Percentiles rank a stretch among this genome's conserved stretches.
Conservation (phyloP, 2,113 vertebrate genomes). For the Menura novaehollandiae region DNA sequence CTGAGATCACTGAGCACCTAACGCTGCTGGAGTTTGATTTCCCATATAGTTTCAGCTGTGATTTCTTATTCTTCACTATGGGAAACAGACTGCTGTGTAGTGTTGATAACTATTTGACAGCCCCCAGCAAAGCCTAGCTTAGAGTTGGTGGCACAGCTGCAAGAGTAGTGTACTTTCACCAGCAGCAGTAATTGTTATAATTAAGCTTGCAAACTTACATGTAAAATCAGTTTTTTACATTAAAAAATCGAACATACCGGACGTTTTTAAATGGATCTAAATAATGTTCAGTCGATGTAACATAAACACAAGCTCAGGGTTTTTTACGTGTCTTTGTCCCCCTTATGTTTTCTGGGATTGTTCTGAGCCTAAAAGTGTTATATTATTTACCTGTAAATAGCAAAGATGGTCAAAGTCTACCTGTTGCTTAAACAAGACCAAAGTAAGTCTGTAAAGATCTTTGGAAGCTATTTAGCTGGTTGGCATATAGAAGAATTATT, state of each 20-base stretch:
- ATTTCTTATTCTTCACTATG: not conserved
- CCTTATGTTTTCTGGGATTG: not conserved
- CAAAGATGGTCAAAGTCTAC: not conserved
- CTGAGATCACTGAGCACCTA: not conserved
- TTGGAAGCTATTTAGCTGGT: not conserved
- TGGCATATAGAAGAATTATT: not conserved
- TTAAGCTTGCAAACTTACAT: not conserved
- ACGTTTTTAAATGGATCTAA: not conserved
- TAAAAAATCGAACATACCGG: not conserved
- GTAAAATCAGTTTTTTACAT: not conserved
- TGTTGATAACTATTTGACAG: conserved; percentile 1
- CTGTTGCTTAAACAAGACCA: not conserved
- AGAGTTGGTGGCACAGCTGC: not conserved
- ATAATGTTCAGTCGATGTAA: not conserved
- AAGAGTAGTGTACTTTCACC: not conserved
- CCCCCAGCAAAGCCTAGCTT: not conserved
- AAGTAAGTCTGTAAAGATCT: not conserved
- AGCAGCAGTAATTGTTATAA: not conserved
- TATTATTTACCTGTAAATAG: not conserved
- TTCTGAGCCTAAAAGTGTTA: not conserved
- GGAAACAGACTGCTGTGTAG: not conserved
- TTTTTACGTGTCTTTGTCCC: not conserved
- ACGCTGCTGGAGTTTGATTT: conserved; percentile 19
- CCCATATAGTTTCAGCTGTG: not conserved
- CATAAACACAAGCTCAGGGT: fast-evolving